Percentiles rank a stretch among this genome's conserved stretches.
Evolutionary conservation across 2,888 invertebrate genomes (phyloP).

Genomic region (Lasioglossum lativentre): DNA sequence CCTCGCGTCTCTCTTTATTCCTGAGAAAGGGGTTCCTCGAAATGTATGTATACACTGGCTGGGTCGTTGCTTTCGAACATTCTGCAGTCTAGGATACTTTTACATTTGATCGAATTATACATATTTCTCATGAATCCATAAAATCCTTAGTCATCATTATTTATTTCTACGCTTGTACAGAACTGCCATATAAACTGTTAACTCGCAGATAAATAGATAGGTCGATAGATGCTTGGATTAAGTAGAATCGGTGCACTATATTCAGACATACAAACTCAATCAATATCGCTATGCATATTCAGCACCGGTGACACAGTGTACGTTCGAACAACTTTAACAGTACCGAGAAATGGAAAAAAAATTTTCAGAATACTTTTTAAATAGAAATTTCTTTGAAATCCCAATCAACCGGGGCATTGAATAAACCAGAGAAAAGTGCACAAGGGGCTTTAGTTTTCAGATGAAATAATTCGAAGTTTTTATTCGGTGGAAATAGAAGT

Average conservation of each 20-base stretch:
- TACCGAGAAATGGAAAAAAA: background rate
- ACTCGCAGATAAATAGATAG: background rate
- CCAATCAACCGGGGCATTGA: no score
- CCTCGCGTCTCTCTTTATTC: background rate
- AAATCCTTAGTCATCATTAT: background rate
- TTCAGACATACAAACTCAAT: background rate
- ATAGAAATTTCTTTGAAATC: background rate
- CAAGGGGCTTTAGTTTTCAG: no score
- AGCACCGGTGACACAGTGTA: background rate
- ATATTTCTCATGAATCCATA: background rate
- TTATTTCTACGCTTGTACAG: background rate
- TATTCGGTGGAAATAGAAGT: no score
- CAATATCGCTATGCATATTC: background rate
- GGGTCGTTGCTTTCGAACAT: background rate
- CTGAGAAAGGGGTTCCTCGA: background rate
- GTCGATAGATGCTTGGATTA: background rate
- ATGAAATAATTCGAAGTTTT: no score
- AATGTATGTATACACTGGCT: background rate
- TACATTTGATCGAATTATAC: background rate
- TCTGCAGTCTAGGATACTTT: background rate
- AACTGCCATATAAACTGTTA: background rate
- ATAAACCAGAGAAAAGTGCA: no score
- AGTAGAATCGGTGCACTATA: background rate
- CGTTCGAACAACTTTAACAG: background rate
- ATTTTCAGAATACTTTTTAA: background rate